Base-by-base conservation (phyloP, 2,888 invertebrate species). In the Drosophila parthenogenetica region DNA sequence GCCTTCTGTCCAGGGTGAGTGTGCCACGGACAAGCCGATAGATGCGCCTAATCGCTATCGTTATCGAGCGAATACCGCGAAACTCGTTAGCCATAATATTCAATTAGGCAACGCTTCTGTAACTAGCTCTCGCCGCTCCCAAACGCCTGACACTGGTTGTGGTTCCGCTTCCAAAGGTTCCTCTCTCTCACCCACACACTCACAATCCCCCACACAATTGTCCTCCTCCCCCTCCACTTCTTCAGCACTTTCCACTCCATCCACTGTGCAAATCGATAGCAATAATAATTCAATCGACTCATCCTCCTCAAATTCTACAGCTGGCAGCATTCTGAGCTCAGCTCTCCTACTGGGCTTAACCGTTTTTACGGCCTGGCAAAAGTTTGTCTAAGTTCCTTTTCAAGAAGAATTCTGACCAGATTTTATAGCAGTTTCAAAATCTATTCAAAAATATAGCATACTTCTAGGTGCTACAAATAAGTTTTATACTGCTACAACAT, bases 281-380 rank as follows among this genome's bases (percentile, higher is more conserved):
- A 72, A 78, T 42, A 75, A 78, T 53, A 75, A 78, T 17, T 32
- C 54, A 13, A 32, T 39, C 22, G 43, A 49, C n/a, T 13, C 64
- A 13, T 72, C 79, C 60, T 59, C 81, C 57, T 69, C 71, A 66
- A 49, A n/a, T 7, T 77, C 81, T 57, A 92, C 93, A 83, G 93
- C 93, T 92, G 93, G 93, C 78, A 85, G 79, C 76, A 83, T 90
- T 66, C 60, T 91, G 77, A 89, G 91, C 79, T 85, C 91, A 55
- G 88, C 91, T 66, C 84, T 90, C 73, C 80, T 92, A 48, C 77
- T 92, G 59, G 90, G 91, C 66, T 71, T 92, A 51, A 90, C 91
- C 76, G 73, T 87, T 53, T 90, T 91, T 87, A 90, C 90, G 48
- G 88, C 90, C 78, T 91, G 87, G 89, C 81, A 79, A 63, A 90